phyloP scores from a whole-genome alignment of 2,113 vertebrate genomes.

The Phalacrocorax brasilianus region DNA sequence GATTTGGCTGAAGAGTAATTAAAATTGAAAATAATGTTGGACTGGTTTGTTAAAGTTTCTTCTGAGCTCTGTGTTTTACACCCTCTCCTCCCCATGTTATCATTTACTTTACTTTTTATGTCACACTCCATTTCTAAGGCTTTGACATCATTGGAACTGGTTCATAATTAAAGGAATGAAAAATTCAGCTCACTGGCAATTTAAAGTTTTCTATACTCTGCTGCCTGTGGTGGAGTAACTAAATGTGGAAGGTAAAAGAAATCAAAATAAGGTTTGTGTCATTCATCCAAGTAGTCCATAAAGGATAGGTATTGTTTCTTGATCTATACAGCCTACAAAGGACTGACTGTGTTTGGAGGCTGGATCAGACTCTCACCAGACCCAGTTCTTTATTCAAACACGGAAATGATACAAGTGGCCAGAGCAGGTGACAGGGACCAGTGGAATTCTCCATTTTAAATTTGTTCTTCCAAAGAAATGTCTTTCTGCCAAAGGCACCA shows the following conservation, averaged over 20 bases:
- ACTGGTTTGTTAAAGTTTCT: not conserved
- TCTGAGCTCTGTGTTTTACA: not conserved
- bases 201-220: conserved; percentile 2
- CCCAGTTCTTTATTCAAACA: not conserved
- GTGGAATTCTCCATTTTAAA: not conserved
- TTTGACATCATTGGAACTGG: conserved; percentile 12
- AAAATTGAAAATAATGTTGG: not conserved
- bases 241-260: not conserved
- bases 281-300: not conserved
- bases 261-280: not conserved
- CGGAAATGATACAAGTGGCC: not conserved
- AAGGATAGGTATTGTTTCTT: not conserved
- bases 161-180: conserved; percentile 47
- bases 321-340: not conserved
- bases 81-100: not conserved
- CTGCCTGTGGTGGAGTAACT: conserved; percentile 12
- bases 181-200: conserved; percentile 44
- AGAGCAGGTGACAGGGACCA: not conserved
- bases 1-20: not conserved
- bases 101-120: conserved; percentile 12
- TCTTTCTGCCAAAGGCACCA: not conserved
- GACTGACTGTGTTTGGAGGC: not conserved
- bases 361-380: not conserved
- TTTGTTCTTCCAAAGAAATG: not conserved
- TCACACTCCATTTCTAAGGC: not conserved